These are phyloP conservation scores for Nebria ingens DNA, from an alignment of 1,140 invertebrate genomes.

Conservation along the genomic window DNA sequence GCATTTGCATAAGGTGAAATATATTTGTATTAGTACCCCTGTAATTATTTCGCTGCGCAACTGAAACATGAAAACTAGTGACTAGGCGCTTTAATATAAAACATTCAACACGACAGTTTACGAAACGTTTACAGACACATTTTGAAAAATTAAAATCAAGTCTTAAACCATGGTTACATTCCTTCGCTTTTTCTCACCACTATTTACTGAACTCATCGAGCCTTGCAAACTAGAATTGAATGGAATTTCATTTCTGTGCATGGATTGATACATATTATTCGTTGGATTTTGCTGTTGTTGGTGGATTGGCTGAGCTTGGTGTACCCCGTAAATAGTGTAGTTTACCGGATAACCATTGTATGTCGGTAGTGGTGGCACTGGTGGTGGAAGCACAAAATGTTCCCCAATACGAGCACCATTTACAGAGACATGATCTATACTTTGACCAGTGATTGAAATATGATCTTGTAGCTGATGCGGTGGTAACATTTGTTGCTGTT, in stretches of 20 bases:
- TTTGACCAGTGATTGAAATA: conserved; percentile 30
- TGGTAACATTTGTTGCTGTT: conserved; percentile 14
- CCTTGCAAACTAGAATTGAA: conserved; percentile 44
- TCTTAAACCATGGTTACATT: conserved; percentile 48
- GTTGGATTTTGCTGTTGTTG: conserved; percentile 20
- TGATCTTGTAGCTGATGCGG: conserved; percentile 20
- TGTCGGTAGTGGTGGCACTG: conserved; percentile 20
- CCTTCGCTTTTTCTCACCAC: conserved; percentile 40
- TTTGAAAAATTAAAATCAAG: too few relatives aligned
- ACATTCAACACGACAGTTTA: too few relatives aligned
- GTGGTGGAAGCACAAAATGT: conserved; percentile 34
- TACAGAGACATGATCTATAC: conserved; percentile 23
- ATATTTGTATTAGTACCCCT: too few relatives aligned
- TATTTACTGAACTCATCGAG: conserved; percentile 43
- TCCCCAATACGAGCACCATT: conserved; percentile 24
- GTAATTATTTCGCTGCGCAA: too few relatives aligned
- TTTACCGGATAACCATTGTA: conserved; percentile 29
- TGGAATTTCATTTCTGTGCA: conserved; percentile 33
- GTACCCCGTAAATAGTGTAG: conserved; percentile 33
- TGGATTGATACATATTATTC: conserved; percentile 31
- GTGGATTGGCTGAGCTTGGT: conserved; percentile 25
- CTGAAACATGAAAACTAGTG: too few relatives aligned
- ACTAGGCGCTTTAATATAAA: too few relatives aligned
- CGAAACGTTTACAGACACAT: too few relatives aligned
- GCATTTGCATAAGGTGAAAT: too few relatives aligned